phyloP scores from a whole-genome alignment of 2,797 vertebrate species.

The Myotis myotis region DNA sequence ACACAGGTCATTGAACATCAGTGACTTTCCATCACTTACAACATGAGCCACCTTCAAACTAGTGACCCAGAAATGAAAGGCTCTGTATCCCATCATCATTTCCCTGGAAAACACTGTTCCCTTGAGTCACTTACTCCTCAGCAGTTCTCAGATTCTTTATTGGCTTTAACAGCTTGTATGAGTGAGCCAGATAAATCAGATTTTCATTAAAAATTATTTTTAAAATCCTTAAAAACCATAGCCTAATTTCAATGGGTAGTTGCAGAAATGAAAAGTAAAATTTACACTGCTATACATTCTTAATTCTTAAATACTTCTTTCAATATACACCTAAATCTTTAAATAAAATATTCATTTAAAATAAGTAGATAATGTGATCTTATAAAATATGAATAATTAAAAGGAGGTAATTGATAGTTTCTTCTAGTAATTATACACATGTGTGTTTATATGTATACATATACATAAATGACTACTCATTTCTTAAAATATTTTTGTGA shows the following conservation, averaged over 20 bases:
- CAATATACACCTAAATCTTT: not conserved
- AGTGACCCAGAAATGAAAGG: slow-evolving; percentile 57
- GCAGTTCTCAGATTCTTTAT: slow-evolving; percentile 35
- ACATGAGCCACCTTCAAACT: slow-evolving; percentile 42
- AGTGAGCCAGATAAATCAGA: not conserved
- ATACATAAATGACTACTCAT: not conserved
- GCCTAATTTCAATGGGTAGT: not conserved
- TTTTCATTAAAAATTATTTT: slow-evolving; percentile 60
- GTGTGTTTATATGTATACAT: not conserved
- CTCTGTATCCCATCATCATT: slow-evolving; percentile 56
- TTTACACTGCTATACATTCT: slow-evolving; percentile 2
- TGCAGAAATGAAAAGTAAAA: not conserved
- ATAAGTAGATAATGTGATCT: not conserved
- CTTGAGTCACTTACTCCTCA: slow-evolving; percentile 47
- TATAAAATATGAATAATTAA: slow-evolving; percentile 35
- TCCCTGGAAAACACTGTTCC: slow-evolving; percentile 55
- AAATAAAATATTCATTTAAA: slow-evolving; percentile 56
- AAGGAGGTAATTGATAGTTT: slow-evolving; percentile 22
- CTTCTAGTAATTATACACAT: not conserved
- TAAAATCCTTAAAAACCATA: slow-evolving; percentile 34
- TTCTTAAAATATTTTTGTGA: not conserved
- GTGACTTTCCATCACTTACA: slow-evolving; percentile 61
- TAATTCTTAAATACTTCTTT: slow-evolving; percentile 53
- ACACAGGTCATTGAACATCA: slow-evolving; percentile 57
- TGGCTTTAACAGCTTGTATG: slow-evolving; percentile 36